A percentile compares a stretch with the other conserved stretches of the same genome.
phyloP scores from a whole-genome alignment of 2,888 invertebrate genomes.

The Tupiocoris notatus region DNA sequence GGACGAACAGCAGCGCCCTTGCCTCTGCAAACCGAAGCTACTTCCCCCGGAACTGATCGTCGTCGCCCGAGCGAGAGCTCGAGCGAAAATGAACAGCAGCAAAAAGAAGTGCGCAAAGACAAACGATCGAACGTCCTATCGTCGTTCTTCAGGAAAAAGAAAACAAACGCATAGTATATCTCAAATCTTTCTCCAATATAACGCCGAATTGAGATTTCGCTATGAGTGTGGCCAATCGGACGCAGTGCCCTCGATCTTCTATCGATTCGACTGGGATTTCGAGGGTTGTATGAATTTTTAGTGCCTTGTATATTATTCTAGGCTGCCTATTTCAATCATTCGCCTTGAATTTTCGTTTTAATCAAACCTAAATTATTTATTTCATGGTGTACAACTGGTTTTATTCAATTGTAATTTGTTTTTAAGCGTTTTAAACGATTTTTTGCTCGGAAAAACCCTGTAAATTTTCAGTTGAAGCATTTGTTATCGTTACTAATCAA shows the following conservation, averaged over 20 bases:
- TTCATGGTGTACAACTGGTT: background rate
- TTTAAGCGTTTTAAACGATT: too few relatives aligned
- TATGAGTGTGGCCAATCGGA: too few relatives aligned
- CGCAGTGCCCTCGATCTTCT: background rate
- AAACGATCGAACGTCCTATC: slow-evolving; percentile 53
- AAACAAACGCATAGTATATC: slow-evolving; percentile 44
- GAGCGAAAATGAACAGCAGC: slow-evolving; percentile 53
- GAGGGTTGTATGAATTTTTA: background rate
- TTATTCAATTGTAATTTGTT: background rate
- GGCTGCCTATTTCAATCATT: background rate
- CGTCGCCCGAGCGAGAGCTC: slow-evolving; percentile 53
- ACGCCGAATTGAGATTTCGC: too few relatives aligned
- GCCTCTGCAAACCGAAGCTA: slow-evolving; percentile 49
- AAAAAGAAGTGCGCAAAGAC: slow-evolving; percentile 51
- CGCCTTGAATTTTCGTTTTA: background rate
- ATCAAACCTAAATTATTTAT: background rate
- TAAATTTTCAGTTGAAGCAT: background rate
- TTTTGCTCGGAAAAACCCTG: too few relatives aligned
- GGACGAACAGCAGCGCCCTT: slow-evolving; percentile 52
- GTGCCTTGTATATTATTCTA: background rate
- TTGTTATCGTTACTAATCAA: background rate
- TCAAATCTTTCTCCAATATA: too few relatives aligned
- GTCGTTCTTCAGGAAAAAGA: slow-evolving; percentile 51
- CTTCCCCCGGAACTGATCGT: slow-evolving; percentile 33
- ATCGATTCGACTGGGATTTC: background rate